Evolutionary conservation across 2,113 vertebrate genomes (phyloP).

Genomic region (Micromys minutus): DNA sequence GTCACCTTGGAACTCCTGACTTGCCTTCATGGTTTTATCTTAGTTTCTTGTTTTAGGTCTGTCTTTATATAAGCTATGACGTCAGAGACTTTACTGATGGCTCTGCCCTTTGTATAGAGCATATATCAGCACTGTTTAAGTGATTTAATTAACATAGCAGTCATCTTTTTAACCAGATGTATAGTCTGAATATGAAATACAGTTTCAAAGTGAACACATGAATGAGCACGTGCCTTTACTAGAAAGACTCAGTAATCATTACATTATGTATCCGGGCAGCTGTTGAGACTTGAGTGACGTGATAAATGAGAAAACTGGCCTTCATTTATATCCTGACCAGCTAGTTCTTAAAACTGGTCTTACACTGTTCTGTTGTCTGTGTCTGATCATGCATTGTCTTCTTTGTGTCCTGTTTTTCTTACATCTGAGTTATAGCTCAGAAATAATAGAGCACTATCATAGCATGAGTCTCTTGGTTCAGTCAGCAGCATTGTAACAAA

Average conservation of each 20-base stretch:
- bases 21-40: background rate
- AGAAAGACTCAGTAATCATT: background rate
- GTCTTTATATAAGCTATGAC: background rate
- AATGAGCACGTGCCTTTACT: background rate
- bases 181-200: background rate
- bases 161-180: conserved; percentile 23
- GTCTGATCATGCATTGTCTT: background rate
- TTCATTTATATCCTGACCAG: background rate
- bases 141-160: background rate
- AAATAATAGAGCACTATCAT: background rate
- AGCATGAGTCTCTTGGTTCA: background rate
- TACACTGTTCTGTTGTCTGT: background rate
- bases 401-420: background rate
- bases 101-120: background rate
- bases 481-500: too few species aligned
- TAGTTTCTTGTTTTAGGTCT: conserved; percentile 38
- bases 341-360: background rate
- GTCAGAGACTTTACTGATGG: conserved; percentile 23
- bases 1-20: background rate
- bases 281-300: background rate
- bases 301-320: background rate
- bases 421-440: background rate
- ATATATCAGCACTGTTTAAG: background rate
- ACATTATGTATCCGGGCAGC: background rate
- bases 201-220: background rate